Evolutionary conservation across 2,888 invertebrate species (phyloP).

Genomic region (Fabriciana adippe): DNA sequence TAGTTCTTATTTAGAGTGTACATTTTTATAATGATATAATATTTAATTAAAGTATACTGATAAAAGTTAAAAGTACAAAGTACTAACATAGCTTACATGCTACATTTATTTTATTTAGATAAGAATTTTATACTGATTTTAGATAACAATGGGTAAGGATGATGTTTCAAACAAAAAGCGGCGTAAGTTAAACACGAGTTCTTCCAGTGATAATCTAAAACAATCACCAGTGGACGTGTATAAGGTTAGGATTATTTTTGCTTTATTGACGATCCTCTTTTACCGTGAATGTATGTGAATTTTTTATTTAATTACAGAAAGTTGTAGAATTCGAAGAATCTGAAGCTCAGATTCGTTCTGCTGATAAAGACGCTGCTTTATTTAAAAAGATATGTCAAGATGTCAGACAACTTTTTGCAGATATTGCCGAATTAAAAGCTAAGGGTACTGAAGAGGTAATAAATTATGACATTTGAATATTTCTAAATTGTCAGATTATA

Average conservation of each 20-base stretch:
- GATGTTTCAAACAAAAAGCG: conserved; percentile 80
- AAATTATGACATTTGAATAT: background rate
- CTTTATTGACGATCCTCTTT: background rate
- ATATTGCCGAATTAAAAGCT: conserved; percentile 86
- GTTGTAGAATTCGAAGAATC: conserved; percentile 88
- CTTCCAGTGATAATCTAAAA: conserved; percentile 63
- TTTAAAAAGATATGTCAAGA: conserved; percentile 87
- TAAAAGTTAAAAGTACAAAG: background rate
- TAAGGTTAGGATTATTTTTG: conserved; percentile 69
- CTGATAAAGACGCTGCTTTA: conserved; percentile 85
- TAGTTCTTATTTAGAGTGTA: no score
- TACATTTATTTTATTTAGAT: background rate
- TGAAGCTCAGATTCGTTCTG: conserved; percentile 85
- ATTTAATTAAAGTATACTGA: no score
- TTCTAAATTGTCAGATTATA: background rate
- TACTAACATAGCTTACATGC: background rate
- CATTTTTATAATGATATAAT: no score
- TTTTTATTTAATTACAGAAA: conserved; percentile 71
- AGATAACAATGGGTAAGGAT: conserved; percentile 68
- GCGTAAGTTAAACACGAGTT: conserved; percentile 73
- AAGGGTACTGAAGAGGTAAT: conserved; percentile 80
- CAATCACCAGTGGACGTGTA: conserved; percentile 81
- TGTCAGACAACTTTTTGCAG: conserved; percentile 85
- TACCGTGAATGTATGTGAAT: conserved; percentile 19
- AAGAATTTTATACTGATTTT: background rate